A percentile compares a stretch with the other conserved stretches of the same genome.
phyloP scores from a whole-genome alignment of 2,797 vertebrate species.

The Aotus griseimembra region DNA sequence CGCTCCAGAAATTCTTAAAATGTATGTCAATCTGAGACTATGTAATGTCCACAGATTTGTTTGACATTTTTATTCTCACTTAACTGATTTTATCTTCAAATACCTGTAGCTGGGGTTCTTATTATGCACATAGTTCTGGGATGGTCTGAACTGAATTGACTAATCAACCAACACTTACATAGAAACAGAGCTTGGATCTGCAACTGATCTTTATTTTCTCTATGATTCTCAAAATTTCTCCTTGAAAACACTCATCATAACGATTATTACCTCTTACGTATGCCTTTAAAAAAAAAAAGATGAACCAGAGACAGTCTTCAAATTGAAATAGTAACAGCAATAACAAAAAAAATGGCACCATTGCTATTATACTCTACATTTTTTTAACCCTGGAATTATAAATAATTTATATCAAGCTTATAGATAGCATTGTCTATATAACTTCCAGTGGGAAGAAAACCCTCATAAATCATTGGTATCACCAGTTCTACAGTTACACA shows the following conservation, averaged over 20 bases:
- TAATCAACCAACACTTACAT: background rate
- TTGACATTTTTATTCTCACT: constrained; percentile 16
- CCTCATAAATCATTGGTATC: background rate
- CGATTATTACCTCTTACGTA: background rate
- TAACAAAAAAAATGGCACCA: background rate
- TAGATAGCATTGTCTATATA: background rate
- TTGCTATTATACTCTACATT: background rate
- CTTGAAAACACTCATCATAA: background rate
- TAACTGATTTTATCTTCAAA: constrained; percentile 11
- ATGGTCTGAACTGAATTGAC: background rate
- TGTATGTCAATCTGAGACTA: background rate
- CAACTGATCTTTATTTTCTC: background rate
- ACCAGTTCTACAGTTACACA: background rate
- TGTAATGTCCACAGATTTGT: background rate
- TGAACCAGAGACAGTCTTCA: background rate
- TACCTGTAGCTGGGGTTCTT: background rate
- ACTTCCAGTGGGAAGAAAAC: background rate
- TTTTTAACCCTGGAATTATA: background rate
- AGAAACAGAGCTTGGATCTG: background rate
- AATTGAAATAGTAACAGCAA: background rate
- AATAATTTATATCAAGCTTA: background rate
- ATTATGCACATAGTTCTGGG: background rate
- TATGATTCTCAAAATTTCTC: background rate
- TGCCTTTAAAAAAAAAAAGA: background rate
- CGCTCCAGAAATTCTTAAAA: background rate